Base-by-base conservation (phyloP, 2,888 invertebrate genomes). In the Eustalomyia histrio region DNA sequence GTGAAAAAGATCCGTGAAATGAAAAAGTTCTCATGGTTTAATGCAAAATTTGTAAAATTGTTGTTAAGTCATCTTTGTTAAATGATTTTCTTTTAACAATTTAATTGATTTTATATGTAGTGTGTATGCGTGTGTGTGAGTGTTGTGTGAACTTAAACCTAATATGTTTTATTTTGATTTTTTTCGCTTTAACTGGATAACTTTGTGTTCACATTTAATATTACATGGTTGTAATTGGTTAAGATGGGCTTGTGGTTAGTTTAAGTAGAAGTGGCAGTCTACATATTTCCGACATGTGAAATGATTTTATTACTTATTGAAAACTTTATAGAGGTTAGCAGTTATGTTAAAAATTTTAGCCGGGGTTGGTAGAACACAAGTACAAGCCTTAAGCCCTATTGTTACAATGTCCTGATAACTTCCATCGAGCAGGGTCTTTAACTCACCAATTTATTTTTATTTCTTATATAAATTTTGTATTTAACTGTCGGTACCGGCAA, bases 31-130 rank as follows among this genome's bases (percentile, higher is more conserved):
- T 47, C 79, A 79, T 72, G 79, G 24, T 52, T 68, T 12, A 16
- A 39, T 52, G 21, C 39, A 29, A 63, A 24, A 68, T 43, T 50
- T 50, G 18, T 0, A 29, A 17, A 14, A 64, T 63, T 58, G 69
- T 39, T n/a, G 79, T 16, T 64, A 75, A 75, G 55, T 79, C 79
- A 79, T 79, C 43, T 29, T 65, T 57, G 55, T 71, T 61, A 50
- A 68, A 75, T 65, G 17, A 74, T 60, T 75, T 79, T 71, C 69
- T 58, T 58, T 69, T 64, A 53, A 68, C 63, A 68, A 72, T 64
- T 64, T 69, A 79, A 79, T 75, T 67, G 75, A 75, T 75, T 75
- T 61, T n/a, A 12, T 68, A 39, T 52, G 24, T 29, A 21, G 14
- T 24, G 0, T 0, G 12, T 7, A 14, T 18, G n/a, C 16, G 33